These are phyloP conservation scores for Tethya wilhelma DNA, from an alignment of 37 sponge, comb jelly and placozoan genomes.

Conservation along the genomic window DNA sequence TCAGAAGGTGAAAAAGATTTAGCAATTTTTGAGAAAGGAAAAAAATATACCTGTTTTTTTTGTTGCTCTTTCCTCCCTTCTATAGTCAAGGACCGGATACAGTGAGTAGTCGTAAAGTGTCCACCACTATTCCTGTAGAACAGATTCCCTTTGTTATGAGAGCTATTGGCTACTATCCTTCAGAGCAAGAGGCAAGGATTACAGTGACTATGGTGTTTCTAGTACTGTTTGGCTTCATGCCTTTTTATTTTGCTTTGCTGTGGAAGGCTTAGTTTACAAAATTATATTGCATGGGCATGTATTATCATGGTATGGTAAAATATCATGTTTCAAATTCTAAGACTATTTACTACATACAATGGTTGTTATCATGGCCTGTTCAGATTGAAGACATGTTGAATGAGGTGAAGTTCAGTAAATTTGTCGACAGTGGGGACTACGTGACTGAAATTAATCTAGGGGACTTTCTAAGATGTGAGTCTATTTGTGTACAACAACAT, in stretches of 20 bases:
- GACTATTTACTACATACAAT: no score
- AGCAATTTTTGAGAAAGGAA: neutral
- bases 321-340: no score
- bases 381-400: slow-evolving; percentile 94
- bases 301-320: no score
- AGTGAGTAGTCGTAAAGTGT: slow-evolving; percentile 65
- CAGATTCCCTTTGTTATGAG: slow-evolving; percentile 95
- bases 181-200: slow-evolving; percentile 89
- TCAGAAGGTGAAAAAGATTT: slow-evolving; percentile 54
- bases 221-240: neutral
- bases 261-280: neutral
- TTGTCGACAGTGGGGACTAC: slow-evolving; percentile 83
- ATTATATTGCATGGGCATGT: neutral
- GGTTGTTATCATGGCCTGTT: neutral
- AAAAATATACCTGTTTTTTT: neutral
- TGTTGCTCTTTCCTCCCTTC: neutral
- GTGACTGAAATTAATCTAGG: slow-evolving; percentile 78
- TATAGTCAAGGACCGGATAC: slow-evolving; percentile 81
- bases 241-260: slow-evolving; percentile 5
- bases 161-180: slow-evolving; percentile 96
- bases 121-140: slow-evolving; percentile 69
- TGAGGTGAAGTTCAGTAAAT: slow-evolving; percentile 96
- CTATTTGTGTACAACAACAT: neutral
- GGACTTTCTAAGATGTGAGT: slow-evolving; percentile 81
- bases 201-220: neutral